Base-by-base conservation (phyloP, 2,888 invertebrate genomes). In the Drosophila pullipes region DNA sequence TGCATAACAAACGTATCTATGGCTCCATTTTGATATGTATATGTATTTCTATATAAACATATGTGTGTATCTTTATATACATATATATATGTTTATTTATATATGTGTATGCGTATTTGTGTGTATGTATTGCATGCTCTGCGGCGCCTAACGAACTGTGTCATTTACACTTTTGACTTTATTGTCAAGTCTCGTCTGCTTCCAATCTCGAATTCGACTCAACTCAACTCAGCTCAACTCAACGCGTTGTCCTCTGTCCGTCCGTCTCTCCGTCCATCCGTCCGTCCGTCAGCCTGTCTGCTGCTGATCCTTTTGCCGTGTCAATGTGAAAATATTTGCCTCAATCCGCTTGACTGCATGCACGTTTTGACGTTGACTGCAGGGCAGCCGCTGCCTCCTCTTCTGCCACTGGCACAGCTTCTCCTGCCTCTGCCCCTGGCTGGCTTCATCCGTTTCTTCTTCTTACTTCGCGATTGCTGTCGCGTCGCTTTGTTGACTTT, bases 101-200 rank as follows among this genome's bases (percentile, higher is more conserved):
- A 70, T 62, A 70, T 59, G 67, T 33, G 59, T 74, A 52, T 52
- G 54, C 58, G 49, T 53, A 35, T 64, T 25, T 57, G 30, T 74
- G 52, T 74, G 58, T 72, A 61, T 76, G 69, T 78, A 52, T 81
- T 76, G 74, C 68, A 69, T 71, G 69, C 62, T 72, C 69, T 78
- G 72, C 65, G 82, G 82, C 88, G 89, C 82, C 90, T 91, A 90
- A 90, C 91, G 91, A 90, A 91, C 91, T 90, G 91, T 90, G 90
- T 91, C 90, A 91, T 91, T 91, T 90, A 91, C 91, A 91, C 91
- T 90, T 86, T 89, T 84, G 84, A 79, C 88, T 85, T 85, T 87
- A 83, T 87, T 87, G 82, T 80, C 77, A 74, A 78, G 74, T 70
- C 75, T 71, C 76, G 68, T 74, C 70, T 66, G 66, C 69, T 76